phyloP scores from a whole-genome alignment of 1,140 invertebrate species.

The Zaprionus capensis region DNA sequence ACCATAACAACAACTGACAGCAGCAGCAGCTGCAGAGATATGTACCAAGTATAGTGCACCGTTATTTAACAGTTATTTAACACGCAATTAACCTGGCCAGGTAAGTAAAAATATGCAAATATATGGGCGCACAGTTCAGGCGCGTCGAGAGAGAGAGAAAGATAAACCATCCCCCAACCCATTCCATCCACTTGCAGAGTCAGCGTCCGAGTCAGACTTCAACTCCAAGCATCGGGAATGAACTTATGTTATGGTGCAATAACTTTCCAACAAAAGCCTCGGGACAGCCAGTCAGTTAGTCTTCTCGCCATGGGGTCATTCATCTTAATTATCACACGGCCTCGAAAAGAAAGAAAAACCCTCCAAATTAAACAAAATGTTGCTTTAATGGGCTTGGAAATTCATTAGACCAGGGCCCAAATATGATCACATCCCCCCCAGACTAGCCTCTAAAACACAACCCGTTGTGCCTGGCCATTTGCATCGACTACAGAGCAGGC shows the following conservation, averaged over 20 bases:
- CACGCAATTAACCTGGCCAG: constrained; percentile 69
- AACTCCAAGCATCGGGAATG: background rate
- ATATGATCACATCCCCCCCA: constrained; percentile 51
- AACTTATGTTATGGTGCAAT: constrained; percentile 70
- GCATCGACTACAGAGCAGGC: constrained; percentile 42
- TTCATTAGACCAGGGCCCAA: constrained; percentile 63
- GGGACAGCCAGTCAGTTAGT: background rate
- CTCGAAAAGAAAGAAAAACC: constrained; percentile 63
- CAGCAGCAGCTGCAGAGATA: constrained; percentile 18
- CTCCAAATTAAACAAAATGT: constrained; percentile 55
- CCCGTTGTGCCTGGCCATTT: constrained; percentile 64
- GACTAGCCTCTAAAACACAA: constrained; percentile 55
- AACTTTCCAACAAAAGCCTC: constrained; percentile 63
- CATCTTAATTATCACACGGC: constrained; percentile 78
- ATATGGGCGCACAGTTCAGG: constrained; percentile 57
- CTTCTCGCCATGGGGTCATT: constrained; percentile 59
- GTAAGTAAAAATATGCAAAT: constrained; percentile 69
- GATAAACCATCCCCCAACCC: constrained; percentile 44
- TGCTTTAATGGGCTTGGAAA: constrained; percentile 53
- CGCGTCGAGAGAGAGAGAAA: constrained; percentile 28
- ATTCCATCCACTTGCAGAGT: constrained; percentile 13
- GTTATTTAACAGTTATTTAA: constrained; percentile 79
- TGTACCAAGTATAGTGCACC: constrained; percentile 37
- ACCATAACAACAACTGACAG: constrained; percentile 33
- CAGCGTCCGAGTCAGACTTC: background rate